Conservation (phyloP, 2,888 invertebrate genomes). For the Arrhopalites spinosus region DNA sequence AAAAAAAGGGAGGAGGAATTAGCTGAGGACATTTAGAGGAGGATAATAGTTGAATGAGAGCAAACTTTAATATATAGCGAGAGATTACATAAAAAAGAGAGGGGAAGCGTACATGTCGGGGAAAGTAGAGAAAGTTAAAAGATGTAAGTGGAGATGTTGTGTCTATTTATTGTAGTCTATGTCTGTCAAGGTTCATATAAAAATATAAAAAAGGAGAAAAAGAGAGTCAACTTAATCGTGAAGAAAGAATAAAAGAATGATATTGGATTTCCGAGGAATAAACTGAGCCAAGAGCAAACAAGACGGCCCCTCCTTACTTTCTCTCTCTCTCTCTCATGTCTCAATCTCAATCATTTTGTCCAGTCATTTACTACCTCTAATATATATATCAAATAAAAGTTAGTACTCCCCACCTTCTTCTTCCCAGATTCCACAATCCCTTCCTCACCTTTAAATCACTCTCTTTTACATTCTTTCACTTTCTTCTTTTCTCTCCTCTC, state of each 20-base stretch:
- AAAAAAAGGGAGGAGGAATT: no score
- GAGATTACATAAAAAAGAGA: not conserved
- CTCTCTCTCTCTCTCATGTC: not conserved
- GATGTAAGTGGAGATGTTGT: not conserved
- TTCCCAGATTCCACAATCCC: not conserved
- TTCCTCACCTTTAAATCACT: constrained; percentile 4
- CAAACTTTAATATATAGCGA: no score
- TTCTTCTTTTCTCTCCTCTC: no score
- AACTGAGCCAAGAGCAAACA: constrained; percentile 18
- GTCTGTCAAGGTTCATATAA: not conserved
- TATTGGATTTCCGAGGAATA: constrained; percentile 19
- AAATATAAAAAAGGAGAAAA: no score
- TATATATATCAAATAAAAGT: not conserved
- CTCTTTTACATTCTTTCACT: not conserved
- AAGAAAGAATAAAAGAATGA: constrained; percentile 18
- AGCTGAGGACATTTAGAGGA: not conserved
- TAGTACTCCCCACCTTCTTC: not conserved
- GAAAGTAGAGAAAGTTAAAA: constrained; percentile 1
- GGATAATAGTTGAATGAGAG: no score
- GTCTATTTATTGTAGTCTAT: not conserved
- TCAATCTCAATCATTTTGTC: constrained; percentile 26
- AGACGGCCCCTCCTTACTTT: not conserved
- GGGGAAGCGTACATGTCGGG: not conserved
- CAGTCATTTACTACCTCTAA: constrained; percentile 27
- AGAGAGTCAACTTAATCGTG: constrained; percentile 18